Base-by-base conservation (phyloP, 1,140 invertebrate species). In the Armadillidium nasatum region DNA sequence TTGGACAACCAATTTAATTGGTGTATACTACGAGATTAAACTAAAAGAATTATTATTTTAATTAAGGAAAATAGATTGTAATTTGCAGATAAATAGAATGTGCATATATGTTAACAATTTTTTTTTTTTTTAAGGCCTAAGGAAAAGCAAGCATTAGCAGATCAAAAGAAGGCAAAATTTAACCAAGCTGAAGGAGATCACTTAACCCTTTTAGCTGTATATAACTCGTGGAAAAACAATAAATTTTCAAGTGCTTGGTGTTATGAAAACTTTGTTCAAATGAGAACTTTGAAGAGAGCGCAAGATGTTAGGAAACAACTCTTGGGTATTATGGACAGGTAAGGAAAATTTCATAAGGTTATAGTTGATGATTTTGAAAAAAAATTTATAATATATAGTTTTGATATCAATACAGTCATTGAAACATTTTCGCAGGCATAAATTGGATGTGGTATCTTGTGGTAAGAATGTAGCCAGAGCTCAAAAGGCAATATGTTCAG, bases 161-260 rank as follows among this genome's bases (percentile, higher is more conserved):
- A 99, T 87, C 95, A 99, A 84, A 97, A 98, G 83, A 99, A 99
- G 84, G 96, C 95, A 0, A 99, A 99, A 86, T 99, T 99, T 83
- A 98, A 99, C 87, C 97, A 99, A 85, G 87, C 94, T 0, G 97
- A 99, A 86, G 98, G 98, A 0, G 98, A 99, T 85, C 98, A 99
- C 87, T 87, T 99, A 9, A 99, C 97, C 0, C 85, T 99, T 11
- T 85, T 99, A n/a, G 94, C 97, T 0, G 97, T 99, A 4, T 99
- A 98, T 84, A 99, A 99, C 84, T 97, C 96, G 23, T 99, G 98
- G 98, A 95, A 95, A 83, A 98, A 98, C 83, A 98, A 99, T 85
- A 98, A 99, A 84, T 99, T 98, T 85, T 97, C 94, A 0, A 97
- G 96, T 84, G 94, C 96, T 0, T 99, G 97, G 98, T 99, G 97